A percentile compares a stretch with the other conserved stretches of the same genome.
Evolutionary conservation across 2,113 vertebrate genomes (phyloP).

Genomic region (Corythaeola cristata): DNA sequence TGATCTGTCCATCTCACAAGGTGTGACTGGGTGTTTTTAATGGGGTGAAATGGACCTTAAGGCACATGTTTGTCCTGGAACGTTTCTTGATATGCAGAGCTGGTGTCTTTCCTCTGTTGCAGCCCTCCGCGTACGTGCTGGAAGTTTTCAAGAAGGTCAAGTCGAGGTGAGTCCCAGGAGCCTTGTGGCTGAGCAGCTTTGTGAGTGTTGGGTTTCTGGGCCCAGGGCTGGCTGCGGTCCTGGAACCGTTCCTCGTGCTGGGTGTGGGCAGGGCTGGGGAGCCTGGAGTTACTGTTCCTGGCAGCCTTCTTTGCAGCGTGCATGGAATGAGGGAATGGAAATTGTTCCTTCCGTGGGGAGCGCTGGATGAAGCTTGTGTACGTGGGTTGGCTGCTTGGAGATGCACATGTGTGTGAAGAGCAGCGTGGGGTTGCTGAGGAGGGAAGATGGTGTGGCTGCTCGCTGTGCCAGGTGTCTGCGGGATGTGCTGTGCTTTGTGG

Average conservation of each 20-base stretch:
- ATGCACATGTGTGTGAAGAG: accelerated
- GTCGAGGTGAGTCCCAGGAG: slow-evolving; percentile 84
- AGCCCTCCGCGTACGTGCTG: slow-evolving; percentile 88
- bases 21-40: not conserved
- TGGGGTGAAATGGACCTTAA: not conserved
- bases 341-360: not conserved
- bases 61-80: not conserved
- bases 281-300: not conserved
- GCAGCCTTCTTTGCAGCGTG: not conserved
- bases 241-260: not conserved
- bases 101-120: slow-evolving; percentile 24
- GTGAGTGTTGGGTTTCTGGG: not conserved
- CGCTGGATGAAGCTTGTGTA: not conserved
- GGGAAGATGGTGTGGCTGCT: not conserved
- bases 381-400: not conserved
- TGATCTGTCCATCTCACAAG: not conserved
- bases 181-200: not conserved
- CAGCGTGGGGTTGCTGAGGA: not conserved
- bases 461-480: not conserved
- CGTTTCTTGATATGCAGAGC: not conserved
- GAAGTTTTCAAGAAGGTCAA: slow-evolving; percentile 93
- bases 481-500: not conserved
- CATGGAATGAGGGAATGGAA: not conserved
- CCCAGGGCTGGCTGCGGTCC: not conserved
- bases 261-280: not conserved